Evolutionary conservation across 2,888 invertebrate genomes (phyloP).

Genomic region (Neria commutata): DNA sequence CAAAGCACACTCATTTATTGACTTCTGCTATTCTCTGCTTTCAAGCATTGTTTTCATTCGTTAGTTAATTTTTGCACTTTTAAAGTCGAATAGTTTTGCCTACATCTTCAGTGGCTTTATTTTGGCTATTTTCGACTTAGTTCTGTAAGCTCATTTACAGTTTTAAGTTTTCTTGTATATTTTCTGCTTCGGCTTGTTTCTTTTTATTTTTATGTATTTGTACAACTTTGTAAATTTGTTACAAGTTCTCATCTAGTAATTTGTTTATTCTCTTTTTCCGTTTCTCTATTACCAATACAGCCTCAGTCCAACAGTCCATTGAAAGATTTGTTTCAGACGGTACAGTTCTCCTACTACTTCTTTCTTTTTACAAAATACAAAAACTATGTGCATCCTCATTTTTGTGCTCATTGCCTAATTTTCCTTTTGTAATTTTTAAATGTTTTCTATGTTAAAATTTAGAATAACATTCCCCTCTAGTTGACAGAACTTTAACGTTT

Average conservation of each 20-base stretch:
- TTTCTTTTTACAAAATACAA: constrained; percentile 23
- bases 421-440: constrained; percentile 12
- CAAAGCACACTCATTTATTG: too few species aligned
- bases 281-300: constrained; percentile 62
- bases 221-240: background rate
- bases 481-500: too few species aligned
- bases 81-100: too few species aligned
- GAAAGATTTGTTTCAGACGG: constrained; percentile 64
- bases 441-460: background rate
- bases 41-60: too few species aligned
- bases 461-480: too few species aligned
- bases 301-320: constrained; percentile 67
- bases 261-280: constrained; percentile 56
- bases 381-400: constrained; percentile 26
- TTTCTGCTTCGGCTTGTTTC: constrained; percentile 15
- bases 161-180: background rate
- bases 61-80: too few species aligned
- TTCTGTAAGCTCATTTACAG: constrained; percentile 13
- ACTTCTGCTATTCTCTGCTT: too few species aligned
- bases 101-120: too few species aligned
- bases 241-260: constrained; percentile 45
- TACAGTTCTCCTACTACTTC: constrained; percentile 56
- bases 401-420: constrained; percentile 19
- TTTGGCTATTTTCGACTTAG: constrained; percentile 19
- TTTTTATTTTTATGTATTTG: constrained; percentile 19